Conservation (phyloP, 2,797 vertebrate species). For the Oryzias dopingdopingensis region DNA sequence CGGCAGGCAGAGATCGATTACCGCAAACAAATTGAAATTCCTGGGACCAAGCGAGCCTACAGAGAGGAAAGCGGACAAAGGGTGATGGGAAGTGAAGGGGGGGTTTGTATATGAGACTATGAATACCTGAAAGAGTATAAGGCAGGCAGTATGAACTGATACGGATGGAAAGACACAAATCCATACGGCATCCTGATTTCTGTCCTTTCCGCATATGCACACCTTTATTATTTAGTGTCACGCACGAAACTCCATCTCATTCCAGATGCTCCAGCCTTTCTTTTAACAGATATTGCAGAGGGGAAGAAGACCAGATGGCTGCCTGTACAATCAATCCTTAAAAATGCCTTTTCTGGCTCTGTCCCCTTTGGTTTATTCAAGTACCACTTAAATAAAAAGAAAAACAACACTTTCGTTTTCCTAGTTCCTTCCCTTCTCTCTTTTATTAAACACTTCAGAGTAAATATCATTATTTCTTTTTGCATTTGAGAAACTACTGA, state of each 20-base stretch:
- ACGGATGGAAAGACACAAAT: slow-evolving; percentile 69
- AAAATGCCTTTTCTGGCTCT: slow-evolving; percentile 26
- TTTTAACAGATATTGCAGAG: slow-evolving; percentile 46
- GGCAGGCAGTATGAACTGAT: slow-evolving; percentile 61
- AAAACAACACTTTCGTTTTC: slow-evolving; percentile 34
- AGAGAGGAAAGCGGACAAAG: slow-evolving; percentile 45
- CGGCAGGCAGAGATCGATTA: slow-evolving; percentile 71
- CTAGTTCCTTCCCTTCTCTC: slow-evolving; percentile 30
- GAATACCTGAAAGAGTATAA: slow-evolving; percentile 65
- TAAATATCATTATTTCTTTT: slow-evolving; percentile 58
- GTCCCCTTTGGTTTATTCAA: slow-evolving; percentile 34
- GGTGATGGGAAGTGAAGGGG: slow-evolving; percentile 28
- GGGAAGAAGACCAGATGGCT: slow-evolving; percentile 48
- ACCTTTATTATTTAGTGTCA: slow-evolving; percentile 63
- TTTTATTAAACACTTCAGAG: slow-evolving; percentile 60
- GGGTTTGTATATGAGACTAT: slow-evolving; percentile 48
- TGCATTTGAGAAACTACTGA: slow-evolving; percentile 39
- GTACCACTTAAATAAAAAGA: slow-evolving; percentile 36
- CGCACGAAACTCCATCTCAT: slow-evolving; percentile 57
- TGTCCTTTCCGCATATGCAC: slow-evolving; percentile 22
- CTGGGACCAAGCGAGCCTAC: slow-evolving; percentile 55
- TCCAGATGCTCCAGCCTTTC: slow-evolving; percentile 43
- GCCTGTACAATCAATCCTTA: slow-evolving; percentile 49
- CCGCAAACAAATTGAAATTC: slow-evolving; percentile 78
- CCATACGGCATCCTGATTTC: slow-evolving; percentile 62